Base-by-base conservation (phyloP, 2,888 invertebrate species). In the Diarsia dahlii region DNA sequence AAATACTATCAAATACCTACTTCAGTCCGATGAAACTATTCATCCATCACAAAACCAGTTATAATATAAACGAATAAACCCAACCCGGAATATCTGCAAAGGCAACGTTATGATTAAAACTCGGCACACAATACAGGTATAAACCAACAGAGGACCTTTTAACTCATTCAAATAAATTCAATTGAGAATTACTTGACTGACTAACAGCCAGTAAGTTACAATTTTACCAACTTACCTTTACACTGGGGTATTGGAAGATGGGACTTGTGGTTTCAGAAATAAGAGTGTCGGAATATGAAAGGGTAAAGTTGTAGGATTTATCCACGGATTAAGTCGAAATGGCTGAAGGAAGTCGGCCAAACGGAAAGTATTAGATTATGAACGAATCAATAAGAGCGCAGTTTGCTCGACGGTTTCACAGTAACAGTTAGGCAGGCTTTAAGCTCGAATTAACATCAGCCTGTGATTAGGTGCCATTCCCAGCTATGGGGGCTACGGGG, bases 341-440 rank as follows among this genome's bases (percentile, higher is more conserved):
- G 73, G 81, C 84, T 84, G 70, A 78, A 88, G 87, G 85, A 80
- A 83, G 71, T 68, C 89, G 88, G 84, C 80, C 82, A 81, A 89
- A 88, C 71, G 91, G 89, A 91, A 91, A 85, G 77, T 89, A 91
- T 92, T 90, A 89, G 89, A 91, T 91, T 91, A 91, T 90, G 84
- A 85, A 88, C 78, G 88, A 90, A 90, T 89, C 90, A 89, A 89
- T 90, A 89, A 84, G 77, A 86, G 84, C 71, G 50, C 60, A 76
- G 71, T 82, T 87, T 87, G 81, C 69, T 83, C 80, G 71, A 67
- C 74, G 88, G 82, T 71, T 87, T 84, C 78, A 82, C 83, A 84
- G 83, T 84, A 76, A 82, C 83, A 84, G 83, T 70, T 65, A 86
- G 80, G 62, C 76, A 81, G 78, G 84, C 68, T 88, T 89, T 66